These are phyloP conservation scores for Osedax fenrisi DNA, from an alignment of 2,888 invertebrate species.

Conservation along the genomic window DNA sequence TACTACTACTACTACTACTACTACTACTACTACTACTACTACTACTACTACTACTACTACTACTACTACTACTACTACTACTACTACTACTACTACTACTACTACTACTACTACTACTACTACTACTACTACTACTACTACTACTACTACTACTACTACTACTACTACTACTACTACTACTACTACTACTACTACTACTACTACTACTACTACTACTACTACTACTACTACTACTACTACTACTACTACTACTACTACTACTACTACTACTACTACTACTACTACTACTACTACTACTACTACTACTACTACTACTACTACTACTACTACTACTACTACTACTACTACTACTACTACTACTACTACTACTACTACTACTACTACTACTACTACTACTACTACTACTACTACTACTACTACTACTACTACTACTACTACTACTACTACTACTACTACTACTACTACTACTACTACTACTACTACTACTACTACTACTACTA, in stretches of 20 bases:
- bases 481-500: constrained; percentile 11
- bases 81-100: not conserved
- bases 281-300: constrained; percentile 13
- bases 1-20: constrained; percentile 13
- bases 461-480: constrained; percentile 15
- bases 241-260: constrained; percentile 8
- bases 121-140: constrained; percentile 3
- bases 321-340: constrained; percentile 8
- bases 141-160: constrained; percentile 21
- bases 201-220: constrained; percentile 18
- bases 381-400: not conserved
- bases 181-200: constrained; percentile 14
- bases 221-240: constrained; percentile 19
- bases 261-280: constrained; percentile 9
- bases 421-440: constrained; percentile 16
- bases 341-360: constrained; percentile 6
- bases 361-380: constrained; percentile 15
- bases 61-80: not conserved
- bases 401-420: not conserved
- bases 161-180: constrained; percentile 17
- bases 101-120: not conserved
- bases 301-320: constrained; percentile 5
- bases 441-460: constrained; percentile 18
- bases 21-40: constrained; percentile 8
- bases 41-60: constrained; percentile 1